phyloP scores from a whole-genome alignment of 1,140 invertebrate genomes.

The Trichonephila inaurata region DNA sequence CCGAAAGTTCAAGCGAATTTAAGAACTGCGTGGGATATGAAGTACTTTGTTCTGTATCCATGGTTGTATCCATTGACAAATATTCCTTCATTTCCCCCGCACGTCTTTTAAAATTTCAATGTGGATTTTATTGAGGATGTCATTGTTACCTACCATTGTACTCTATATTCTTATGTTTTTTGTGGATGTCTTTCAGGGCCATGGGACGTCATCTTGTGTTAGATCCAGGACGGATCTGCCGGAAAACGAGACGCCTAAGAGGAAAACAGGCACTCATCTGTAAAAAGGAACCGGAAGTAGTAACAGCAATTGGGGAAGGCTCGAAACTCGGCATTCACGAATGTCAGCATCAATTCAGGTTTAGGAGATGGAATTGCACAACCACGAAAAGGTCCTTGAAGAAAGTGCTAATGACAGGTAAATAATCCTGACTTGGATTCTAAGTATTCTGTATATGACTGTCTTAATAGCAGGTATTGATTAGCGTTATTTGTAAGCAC shows the following conservation, averaged over 20 bases:
- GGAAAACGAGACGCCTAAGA: constrained; percentile 86
- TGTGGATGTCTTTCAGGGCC: constrained; percentile 77
- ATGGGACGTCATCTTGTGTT: constrained; percentile 89
- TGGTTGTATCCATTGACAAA: too few relatives aligned
- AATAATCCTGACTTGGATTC: constrained; percentile 65
- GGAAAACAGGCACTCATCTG: constrained; percentile 85
- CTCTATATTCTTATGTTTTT: too few relatives aligned
- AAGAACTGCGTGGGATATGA: too few relatives aligned
- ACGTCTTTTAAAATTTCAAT: too few relatives aligned
- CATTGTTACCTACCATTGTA: too few relatives aligned
- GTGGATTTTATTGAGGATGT: too few relatives aligned
- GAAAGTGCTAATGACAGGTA: constrained; percentile 86
- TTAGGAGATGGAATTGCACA: constrained; percentile 93
- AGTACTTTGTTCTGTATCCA: too few relatives aligned
- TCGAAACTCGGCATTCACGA: constrained; percentile 84
- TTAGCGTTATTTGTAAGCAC: too few relatives aligned
- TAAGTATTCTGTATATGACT: neutral
- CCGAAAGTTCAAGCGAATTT: too few relatives aligned
- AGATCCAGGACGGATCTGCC: constrained; percentile 93
- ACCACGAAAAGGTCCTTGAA: constrained; percentile 84
- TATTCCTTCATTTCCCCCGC: too few relatives aligned
- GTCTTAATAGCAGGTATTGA: too few relatives aligned
- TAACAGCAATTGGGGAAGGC: constrained; percentile 80
- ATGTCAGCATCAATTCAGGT: constrained; percentile 92
- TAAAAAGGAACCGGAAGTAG: constrained; percentile 80